phyloP scores from a whole-genome alignment of 2,797 vertebrate genomes.

The Sus cebifrons region DNA sequence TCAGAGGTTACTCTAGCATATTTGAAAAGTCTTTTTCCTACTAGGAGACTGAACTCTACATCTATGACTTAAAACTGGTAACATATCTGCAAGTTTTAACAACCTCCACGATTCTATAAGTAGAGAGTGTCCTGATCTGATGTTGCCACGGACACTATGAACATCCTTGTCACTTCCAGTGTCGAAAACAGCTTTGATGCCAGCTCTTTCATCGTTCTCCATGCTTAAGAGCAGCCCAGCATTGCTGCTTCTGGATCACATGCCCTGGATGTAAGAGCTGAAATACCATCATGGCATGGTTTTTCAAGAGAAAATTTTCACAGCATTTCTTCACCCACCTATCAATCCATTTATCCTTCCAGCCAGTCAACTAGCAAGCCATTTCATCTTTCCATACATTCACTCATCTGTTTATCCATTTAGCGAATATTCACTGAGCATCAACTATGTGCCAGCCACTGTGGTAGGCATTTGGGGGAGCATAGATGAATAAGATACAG shows the following conservation, averaged over 20 bases:
- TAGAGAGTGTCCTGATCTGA: slow-evolving; percentile 3
- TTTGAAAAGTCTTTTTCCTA: slow-evolving; percentile 42
- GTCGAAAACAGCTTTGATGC: slow-evolving; percentile 29
- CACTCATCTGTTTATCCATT: neutral
- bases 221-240: slow-evolving; percentile 3
- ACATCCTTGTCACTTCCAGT: neutral
- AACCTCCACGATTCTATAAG: slow-evolving; percentile 30
- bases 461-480: neutral
- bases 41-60: neutral
- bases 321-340: neutral
- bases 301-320: neutral
- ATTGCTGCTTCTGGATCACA: neutral
- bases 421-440: slow-evolving; percentile 26
- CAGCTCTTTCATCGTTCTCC: slow-evolving; percentile 37
- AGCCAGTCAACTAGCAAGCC: neutral
- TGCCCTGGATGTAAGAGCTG: neutral
- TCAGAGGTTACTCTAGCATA: slow-evolving; percentile 37
- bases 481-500: slow-evolving; percentile 11
- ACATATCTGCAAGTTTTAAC: slow-evolving; percentile 48
- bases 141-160: neutral
- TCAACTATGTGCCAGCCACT: neutral
- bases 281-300: neutral
- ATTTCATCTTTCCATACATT: neutral
- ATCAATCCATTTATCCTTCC: neutral
- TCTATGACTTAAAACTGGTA: slow-evolving; percentile 35